Conservation (phyloP, 2,797 vertebrate genomes). For the Notolepis coatsorum region DNA sequence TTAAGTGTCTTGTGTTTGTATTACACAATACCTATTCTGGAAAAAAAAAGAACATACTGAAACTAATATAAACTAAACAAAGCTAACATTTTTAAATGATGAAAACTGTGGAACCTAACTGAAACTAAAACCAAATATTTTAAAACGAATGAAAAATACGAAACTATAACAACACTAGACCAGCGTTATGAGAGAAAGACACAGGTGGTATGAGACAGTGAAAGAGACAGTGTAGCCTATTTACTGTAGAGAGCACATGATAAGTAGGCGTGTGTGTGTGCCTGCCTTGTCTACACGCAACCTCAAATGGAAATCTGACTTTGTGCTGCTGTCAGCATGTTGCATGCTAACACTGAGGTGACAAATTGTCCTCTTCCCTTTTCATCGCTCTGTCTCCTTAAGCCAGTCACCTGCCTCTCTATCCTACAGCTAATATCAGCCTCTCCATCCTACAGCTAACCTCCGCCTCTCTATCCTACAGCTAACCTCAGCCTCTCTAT, state of each 20-base stretch:
- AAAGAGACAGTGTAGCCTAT: neutral
- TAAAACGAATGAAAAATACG: too few species aligned
- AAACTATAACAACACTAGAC: too few species aligned
- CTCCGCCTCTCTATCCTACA: neutral
- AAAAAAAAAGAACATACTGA: too few species aligned
- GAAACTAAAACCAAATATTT: too few species aligned
- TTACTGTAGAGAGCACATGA: neutral
- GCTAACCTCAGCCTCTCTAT: neutral
- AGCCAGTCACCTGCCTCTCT: conserved; percentile 12
- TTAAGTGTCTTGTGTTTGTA: too few species aligned
- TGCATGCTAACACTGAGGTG: conserved; percentile 37
- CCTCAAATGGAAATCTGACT: neutral
- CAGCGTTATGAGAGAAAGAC: too few species aligned
- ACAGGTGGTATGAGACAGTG: neutral
- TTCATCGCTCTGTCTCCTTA: conserved; percentile 10
- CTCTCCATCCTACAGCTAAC: neutral
- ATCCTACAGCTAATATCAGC: neutral
- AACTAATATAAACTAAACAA: too few species aligned
- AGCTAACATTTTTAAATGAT: too few species aligned
- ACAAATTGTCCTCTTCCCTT: conserved; percentile 30
- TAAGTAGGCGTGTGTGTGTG: neutral
- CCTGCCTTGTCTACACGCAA: neutral
- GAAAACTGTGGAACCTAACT: too few species aligned
- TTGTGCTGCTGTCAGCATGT: conserved; percentile 47
- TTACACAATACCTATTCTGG: too few species aligned